A percentile compares a stretch with the other conserved stretches of the same genome.
Conservation (phyloP, 2,888 invertebrate species). For the Pyrgus malvae region DNA sequence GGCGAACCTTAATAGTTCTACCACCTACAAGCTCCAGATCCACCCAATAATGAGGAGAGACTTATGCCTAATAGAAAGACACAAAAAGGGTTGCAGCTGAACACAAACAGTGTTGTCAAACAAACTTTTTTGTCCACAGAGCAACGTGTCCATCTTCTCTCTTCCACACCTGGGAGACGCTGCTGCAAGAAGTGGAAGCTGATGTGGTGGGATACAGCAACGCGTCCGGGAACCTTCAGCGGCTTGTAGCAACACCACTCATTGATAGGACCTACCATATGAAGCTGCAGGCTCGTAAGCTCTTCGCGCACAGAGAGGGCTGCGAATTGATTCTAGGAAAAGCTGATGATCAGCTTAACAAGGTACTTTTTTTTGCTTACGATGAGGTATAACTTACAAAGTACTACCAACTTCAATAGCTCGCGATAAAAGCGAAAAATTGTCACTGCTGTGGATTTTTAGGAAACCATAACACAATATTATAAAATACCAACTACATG, state of each 20-base stretch:
- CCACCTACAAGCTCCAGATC: too few species aligned
- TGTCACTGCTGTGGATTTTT: too few species aligned
- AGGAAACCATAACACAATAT: too few species aligned
- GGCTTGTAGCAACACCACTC: slow-evolving; percentile 90
- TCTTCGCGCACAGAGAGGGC: slow-evolving; percentile 94
- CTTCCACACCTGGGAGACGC: slow-evolving; percentile 94
- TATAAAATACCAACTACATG: too few species aligned
- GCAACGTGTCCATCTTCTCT: slow-evolving; percentile 89
- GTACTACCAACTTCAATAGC: too few species aligned
- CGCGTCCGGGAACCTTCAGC: slow-evolving; percentile 89
- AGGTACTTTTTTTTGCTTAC: slow-evolving; percentile 59
- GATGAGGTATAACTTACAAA: too few species aligned
- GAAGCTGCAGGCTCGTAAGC: slow-evolving; percentile 94
- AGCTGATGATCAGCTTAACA: slow-evolving; percentile 83
- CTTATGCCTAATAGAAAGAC: too few species aligned
- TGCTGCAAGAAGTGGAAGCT: slow-evolving; percentile 94
- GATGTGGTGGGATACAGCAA: slow-evolving; percentile 93
- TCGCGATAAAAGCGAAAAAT: too few species aligned
- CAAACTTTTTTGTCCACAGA: slow-evolving; percentile 65
- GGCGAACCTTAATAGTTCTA: too few species aligned
- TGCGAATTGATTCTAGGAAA: slow-evolving; percentile 94
- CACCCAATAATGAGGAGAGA: too few species aligned
- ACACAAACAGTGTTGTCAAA: too few species aligned
- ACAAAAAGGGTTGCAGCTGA: too few species aligned
- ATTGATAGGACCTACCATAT: slow-evolving; percentile 94